phyloP scores from a whole-genome alignment of 2,888 invertebrate genomes.

The Mythimna loreyi region DNA sequence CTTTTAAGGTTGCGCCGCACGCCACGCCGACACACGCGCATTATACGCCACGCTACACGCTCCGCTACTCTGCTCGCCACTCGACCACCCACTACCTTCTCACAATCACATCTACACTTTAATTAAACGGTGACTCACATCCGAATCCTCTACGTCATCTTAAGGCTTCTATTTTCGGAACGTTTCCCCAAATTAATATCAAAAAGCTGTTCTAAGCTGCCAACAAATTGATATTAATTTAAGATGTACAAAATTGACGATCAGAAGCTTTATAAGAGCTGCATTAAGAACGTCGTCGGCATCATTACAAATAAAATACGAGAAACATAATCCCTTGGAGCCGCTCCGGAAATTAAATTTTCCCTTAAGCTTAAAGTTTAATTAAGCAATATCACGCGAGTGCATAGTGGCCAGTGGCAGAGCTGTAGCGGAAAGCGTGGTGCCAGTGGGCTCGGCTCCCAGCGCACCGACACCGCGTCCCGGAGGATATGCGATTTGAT shows the following conservation, averaged over 20 bases:
- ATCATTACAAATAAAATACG: constrained; percentile 76
- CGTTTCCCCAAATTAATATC: constrained; percentile 38
- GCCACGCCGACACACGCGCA: constrained; percentile 75
- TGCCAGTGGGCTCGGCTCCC: constrained; percentile 54
- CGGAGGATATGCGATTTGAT: constrained; percentile 74
- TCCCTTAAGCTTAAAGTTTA: constrained; percentile 86
- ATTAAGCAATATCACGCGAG: constrained; percentile 86
- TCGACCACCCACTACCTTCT: constrained; percentile 46
- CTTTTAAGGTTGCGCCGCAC: constrained; percentile 90
- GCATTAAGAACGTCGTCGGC: constrained; percentile 64
- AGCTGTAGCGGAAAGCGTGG: constrained; percentile 51
- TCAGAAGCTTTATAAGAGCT: constrained; percentile 64
- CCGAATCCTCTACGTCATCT: neutral
- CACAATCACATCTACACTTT: constrained; percentile 32
- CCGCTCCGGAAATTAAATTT: constrained; percentile 86
- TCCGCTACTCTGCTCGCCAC: constrained; percentile 63
- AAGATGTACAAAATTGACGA: constrained; percentile 57
- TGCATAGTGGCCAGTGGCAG: constrained; percentile 66
- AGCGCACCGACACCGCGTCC: constrained; percentile 48
- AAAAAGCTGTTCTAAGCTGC: constrained; percentile 33
- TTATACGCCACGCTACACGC: constrained; percentile 67
- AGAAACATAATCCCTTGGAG: constrained; percentile 79
- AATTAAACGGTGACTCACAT: constrained; percentile 35
- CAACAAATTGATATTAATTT: constrained; percentile 44
- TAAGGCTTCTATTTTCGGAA: constrained; percentile 32